phyloP scores from a whole-genome alignment of 2,888 invertebrate genomes.

The Globia sparganii region DNA sequence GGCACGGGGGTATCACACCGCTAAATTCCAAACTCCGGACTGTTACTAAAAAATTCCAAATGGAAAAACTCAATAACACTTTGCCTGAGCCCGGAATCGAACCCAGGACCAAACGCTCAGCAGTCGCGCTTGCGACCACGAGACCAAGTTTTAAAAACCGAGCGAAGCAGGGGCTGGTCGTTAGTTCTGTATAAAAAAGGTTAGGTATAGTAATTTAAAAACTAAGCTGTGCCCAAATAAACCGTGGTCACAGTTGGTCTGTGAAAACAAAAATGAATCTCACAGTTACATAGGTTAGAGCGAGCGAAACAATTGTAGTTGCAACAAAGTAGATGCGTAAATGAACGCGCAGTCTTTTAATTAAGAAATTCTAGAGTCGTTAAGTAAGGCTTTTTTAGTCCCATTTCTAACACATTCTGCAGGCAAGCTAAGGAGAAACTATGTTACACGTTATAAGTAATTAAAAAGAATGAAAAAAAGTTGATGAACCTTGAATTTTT shows the following conservation, averaged over 20 bases:
- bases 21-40: too few species aligned
- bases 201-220: neutral
- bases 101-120: too few species aligned
- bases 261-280: slow-evolving; percentile 1
- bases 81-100: too few species aligned
- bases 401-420: neutral
- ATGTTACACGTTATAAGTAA: neutral
- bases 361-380: slow-evolving; percentile 20
- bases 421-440: neutral
- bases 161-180: too few species aligned
- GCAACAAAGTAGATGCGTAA: slow-evolving; percentile 6
- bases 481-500: neutral
- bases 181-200: too few species aligned
- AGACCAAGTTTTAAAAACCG: too few species aligned
- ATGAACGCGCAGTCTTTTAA: slow-evolving; percentile 8
- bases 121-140: too few species aligned
- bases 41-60: too few species aligned
- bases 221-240: neutral
- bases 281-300: neutral
- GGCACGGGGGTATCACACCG: too few species aligned
- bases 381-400: neutral
- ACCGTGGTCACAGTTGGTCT: neutral
- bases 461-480: neutral
- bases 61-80: too few species aligned
- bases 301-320: slow-evolving; percentile 5